These are phyloP conservation scores for Zaprionus gabonicus DNA, from an alignment of 1,140 invertebrate genomes.

Conservation along the genomic window DNA sequence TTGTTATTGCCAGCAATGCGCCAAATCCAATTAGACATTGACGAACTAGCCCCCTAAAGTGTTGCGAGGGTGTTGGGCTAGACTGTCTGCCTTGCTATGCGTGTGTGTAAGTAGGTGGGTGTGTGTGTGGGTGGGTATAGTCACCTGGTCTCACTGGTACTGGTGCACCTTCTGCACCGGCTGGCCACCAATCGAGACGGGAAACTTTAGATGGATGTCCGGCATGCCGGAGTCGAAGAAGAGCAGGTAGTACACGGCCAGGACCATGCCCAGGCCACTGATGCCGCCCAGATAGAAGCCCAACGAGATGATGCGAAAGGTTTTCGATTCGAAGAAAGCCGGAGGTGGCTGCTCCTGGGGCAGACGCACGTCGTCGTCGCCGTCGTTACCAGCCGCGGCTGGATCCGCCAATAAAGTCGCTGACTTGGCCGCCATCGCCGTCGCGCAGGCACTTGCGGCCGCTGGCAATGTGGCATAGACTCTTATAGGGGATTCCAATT, in stretches of 20 bases:
- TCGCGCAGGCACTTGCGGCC: not conserved
- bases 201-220: conserved; percentile 78
- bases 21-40: conserved; percentile 30
- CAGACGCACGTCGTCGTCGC: conserved; percentile 49
- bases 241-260: conserved; percentile 73
- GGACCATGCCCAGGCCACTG: conserved; percentile 72
- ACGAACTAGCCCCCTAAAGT: not conserved
- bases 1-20: not conserved
- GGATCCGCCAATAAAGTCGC: not conserved
- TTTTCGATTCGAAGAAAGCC: conserved; percentile 73
- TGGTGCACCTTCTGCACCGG: conserved; percentile 79
- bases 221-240: conserved; percentile 82
- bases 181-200: conserved; percentile 75
- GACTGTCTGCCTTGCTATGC: not conserved
- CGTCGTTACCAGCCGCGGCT: not conserved
- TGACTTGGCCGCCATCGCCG: conserved; percentile 27
- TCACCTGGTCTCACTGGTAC: conserved; percentile 54
- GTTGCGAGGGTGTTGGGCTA: not conserved
- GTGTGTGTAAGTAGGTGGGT: not conserved
- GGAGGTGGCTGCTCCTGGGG: conserved; percentile 59
- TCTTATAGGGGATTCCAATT: conserved; percentile 45
- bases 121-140: not conserved
- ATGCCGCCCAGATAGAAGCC: conserved; percentile 76
- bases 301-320: conserved; percentile 73
- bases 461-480: no score